Base-by-base conservation (phyloP, 1,140 invertebrate species). In the Nephotettix cincticeps region DNA sequence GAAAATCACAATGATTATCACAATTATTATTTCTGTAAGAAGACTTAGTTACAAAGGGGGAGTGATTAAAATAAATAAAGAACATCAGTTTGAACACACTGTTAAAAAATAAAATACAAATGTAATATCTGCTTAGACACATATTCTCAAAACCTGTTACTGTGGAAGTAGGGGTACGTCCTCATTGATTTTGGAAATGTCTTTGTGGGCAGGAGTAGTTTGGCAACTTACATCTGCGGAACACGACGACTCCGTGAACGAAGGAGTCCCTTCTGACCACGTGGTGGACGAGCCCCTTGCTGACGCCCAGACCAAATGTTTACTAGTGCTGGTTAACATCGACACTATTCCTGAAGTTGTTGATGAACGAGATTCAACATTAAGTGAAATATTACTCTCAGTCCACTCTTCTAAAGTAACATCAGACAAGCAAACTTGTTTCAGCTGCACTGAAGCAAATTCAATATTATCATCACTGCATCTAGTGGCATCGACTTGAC, bases 231-330 rank as follows among this genome's bases (percentile, higher is more conserved):
- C 14, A 14, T 36, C 14, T 36, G 4, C 91, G 83, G 93, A 95
- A 84, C 92, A 94, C 80, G 94, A 97, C 76, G 95, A 97, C 80
- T 97, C 94, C 47, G 96, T 98, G 83, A 96, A 97, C 79, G 94
- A 96, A 58, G 96, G 96, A 71, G 96, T 98, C 77, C 96, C 96
- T 85, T 98, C 96, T 23, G 96, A 98, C 92, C 96, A 97, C 19
- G 96, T 98, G 13, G 96, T 95, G 19, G 95, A 97, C 2, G 93
- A 93, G 54, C 92, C 94, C 81, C 96, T 94, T 73, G 93, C 90
- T 72, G 93, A 95, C 56, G 92, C 89, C 90, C 92, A 94, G 13
- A 87, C 90, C 75, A 87, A 81, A 51, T 75, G 69, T 28, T 70
- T 27, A 74, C 84, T 88, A 75, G 84, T 84, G 27, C 78, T 75